Conservation (phyloP, 2,888 invertebrate species). For the Meiosimyza decipiens region DNA sequence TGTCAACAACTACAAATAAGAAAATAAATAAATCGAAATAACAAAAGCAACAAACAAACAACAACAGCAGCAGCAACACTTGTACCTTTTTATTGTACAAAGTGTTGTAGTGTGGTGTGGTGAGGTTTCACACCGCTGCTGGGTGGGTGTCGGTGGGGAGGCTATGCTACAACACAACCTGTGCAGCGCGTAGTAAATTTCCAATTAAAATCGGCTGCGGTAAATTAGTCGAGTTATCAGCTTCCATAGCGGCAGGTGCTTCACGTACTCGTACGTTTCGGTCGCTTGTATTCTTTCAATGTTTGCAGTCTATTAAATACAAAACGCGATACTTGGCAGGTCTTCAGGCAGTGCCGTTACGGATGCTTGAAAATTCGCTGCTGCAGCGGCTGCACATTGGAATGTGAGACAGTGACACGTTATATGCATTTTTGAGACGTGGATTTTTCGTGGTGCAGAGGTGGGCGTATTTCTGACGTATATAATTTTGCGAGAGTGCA, state of each 20-base stretch:
- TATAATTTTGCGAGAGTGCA: too few relatives aligned
- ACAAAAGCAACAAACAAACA: constrained; percentile 25
- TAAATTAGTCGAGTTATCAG: constrained; percentile 66
- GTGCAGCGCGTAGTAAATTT: constrained; percentile 52
- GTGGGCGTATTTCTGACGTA: too few relatives aligned
- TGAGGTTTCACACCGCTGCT: background rate
- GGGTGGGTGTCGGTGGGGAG: background rate
- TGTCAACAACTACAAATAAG: constrained; percentile 11
- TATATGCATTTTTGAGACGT: too few relatives aligned
- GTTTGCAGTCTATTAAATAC: too few relatives aligned
- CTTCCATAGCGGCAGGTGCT: constrained; percentile 60
- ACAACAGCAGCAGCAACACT: constrained; percentile 1
- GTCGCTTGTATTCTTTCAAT: background rate
- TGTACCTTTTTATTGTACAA: too few relatives aligned
- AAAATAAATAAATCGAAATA: constrained; percentile 41
- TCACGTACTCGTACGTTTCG: constrained; percentile 23
- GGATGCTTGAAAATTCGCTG: background rate
- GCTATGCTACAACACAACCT: constrained; percentile 4
- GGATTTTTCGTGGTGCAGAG: too few relatives aligned
- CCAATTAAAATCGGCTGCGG: constrained; percentile 65
- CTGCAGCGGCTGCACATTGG: background rate
- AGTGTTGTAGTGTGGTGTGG: too few relatives aligned
- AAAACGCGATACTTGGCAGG: too few relatives aligned
- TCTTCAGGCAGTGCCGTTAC: background rate
- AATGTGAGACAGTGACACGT: too few relatives aligned